A percentile compares a stretch with the other conserved stretches of the same genome.
Conservation (phyloP, 1,140 invertebrate species). For the Phymorhynchus buccinoides region DNA sequence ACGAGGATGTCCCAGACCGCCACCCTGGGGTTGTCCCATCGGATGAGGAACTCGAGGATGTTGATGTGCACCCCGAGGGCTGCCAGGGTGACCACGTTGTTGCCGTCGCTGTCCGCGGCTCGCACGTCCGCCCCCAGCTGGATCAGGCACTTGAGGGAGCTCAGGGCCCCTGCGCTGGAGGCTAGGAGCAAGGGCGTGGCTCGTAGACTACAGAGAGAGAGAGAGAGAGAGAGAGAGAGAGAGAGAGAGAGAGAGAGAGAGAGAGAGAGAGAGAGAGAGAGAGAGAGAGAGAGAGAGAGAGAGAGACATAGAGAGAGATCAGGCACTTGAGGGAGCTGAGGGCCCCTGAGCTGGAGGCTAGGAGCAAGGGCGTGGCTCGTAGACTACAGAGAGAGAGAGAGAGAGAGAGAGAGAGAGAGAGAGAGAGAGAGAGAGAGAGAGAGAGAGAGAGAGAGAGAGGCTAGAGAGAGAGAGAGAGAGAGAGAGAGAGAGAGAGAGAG, state of each 20-base stretch:
- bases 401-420: too few relatives aligned
- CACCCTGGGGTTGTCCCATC: conserved; percentile 63
- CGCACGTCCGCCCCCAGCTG: conserved; percentile 64
- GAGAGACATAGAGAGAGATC: too few relatives aligned
- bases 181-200: conserved; percentile 71
- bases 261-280: too few relatives aligned
- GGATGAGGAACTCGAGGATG: conserved; percentile 71
- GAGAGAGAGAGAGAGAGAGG: too few relatives aligned
- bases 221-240: too few relatives aligned
- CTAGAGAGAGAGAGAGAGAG: too few relatives aligned
- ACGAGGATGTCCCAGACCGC: conserved; percentile 72
- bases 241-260: too few relatives aligned
- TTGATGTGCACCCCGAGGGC: conserved; percentile 71
- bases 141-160: conserved; percentile 68
- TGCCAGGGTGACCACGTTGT: conserved; percentile 70
- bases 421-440: too few relatives aligned
- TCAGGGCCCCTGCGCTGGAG: conserved; percentile 69
- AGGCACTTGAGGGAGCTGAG: conserved; percentile 65
- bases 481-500: too few relatives aligned
- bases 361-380: conserved; percentile 67
- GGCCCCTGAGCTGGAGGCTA: conserved; percentile 71
- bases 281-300: too few relatives aligned
- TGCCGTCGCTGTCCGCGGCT: conserved; percentile 57
- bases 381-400: neutral
- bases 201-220: conserved; percentile 28